Conservation (phyloP, 2,113 vertebrate genomes). For the Poeciliopsis retropinna region DNA sequence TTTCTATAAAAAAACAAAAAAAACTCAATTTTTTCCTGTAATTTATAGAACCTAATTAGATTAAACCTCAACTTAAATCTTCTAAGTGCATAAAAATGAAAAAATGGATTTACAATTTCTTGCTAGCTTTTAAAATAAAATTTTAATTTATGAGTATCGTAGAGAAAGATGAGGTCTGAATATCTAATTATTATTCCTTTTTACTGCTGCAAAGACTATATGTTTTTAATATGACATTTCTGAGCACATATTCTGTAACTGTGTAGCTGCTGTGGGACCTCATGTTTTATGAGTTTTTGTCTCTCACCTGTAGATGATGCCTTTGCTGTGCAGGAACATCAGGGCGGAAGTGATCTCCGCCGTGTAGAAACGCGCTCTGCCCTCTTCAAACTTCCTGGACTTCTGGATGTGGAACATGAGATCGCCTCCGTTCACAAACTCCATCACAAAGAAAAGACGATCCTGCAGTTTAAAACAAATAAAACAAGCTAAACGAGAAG, state of each 20-base stretch:
- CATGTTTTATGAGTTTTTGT: not conserved
- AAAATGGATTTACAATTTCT: no score
- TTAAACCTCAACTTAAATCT: no score
- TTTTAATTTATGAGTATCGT: no score
- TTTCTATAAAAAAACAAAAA: no score
- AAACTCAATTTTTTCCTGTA: no score
- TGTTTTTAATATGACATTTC: not conserved
- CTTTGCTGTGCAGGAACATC: constrained; percentile 94
- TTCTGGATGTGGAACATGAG: constrained; percentile 99
- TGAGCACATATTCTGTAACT: not conserved
- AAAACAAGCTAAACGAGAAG: not conserved
- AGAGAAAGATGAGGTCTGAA: no score
- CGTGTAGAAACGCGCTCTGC: constrained; percentile 91
- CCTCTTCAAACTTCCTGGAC: constrained; percentile 95
- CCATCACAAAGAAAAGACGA: constrained; percentile 98
- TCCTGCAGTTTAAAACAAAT: constrained; percentile 77
- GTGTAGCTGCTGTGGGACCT: not conserved
- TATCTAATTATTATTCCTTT: no score
- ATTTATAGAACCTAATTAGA: no score
- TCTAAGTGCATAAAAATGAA: no score
- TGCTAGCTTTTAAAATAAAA: no score
- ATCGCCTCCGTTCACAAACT: constrained; percentile 97
- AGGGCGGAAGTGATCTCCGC: constrained; percentile 97
- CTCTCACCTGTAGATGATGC: constrained; percentile 94
- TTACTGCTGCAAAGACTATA: not conserved